Percentiles rank a stretch among this genome's conserved stretches.
Conservation (phyloP, 2,888 invertebrate genomes). For the Drymonia ruficornis region DNA sequence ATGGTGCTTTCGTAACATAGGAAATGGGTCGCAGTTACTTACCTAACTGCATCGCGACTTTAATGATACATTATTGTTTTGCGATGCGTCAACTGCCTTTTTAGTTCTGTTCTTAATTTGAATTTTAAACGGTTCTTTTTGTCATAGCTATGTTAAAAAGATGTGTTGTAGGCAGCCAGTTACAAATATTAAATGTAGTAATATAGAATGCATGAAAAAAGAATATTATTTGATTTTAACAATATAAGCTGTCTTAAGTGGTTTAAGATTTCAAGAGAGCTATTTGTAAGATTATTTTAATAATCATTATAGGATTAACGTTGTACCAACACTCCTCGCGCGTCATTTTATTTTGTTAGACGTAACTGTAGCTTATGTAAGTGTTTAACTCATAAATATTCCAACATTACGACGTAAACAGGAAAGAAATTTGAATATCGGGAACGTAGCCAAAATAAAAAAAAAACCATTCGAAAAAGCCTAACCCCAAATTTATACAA, state of each 20-base stretch:
- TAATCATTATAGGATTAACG: too few relatives aligned
- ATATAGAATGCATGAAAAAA: too few relatives aligned
- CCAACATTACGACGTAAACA: slow-evolving; percentile 7
- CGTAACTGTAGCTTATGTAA: slow-evolving; percentile 1
- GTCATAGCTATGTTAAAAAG: too few relatives aligned
- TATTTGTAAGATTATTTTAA: too few relatives aligned
- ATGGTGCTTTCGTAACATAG: slow-evolving; percentile 49
- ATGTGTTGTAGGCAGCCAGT: too few relatives aligned
- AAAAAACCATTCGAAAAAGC: neutral
- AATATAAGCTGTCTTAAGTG: too few relatives aligned
- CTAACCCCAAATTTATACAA: too few relatives aligned
- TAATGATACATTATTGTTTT: neutral
- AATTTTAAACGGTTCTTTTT: neutral
- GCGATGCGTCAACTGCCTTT: neutral
- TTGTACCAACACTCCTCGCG: too few relatives aligned
- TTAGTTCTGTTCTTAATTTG: neutral
- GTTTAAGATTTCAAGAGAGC: too few relatives aligned
- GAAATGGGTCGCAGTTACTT: slow-evolving; percentile 38
- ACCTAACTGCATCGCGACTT: slow-evolving; percentile 31
- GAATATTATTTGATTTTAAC: too few relatives aligned
- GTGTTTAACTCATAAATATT: neutral
- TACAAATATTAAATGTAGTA: too few relatives aligned
- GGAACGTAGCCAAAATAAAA: neutral
- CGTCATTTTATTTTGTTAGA: neutral
- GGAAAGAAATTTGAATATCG: neutral